Conservation (phyloP, 2,888 invertebrate species). For the Drosophila kokeensis region DNA sequence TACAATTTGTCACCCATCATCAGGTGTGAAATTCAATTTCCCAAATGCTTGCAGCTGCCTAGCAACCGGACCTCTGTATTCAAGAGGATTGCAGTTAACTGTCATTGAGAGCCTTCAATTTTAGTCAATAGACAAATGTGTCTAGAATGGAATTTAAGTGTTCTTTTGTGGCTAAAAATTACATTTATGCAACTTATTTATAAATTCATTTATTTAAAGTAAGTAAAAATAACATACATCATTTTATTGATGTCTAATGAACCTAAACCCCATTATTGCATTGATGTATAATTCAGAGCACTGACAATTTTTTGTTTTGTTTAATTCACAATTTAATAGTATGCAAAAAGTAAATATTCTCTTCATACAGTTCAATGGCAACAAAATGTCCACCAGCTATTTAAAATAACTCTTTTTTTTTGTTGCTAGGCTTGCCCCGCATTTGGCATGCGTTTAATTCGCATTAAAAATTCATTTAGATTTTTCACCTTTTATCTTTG, state of each 20-base stretch:
- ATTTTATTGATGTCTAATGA: slow-evolving; percentile 1
- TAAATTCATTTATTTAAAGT: neutral
- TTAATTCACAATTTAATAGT: neutral
- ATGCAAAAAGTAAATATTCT: neutral
- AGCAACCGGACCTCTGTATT: neutral
- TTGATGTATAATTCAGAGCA: neutral
- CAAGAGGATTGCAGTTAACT: slow-evolving; percentile 7
- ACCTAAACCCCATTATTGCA: neutral
- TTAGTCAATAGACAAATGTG: neutral
- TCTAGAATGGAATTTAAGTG: neutral
- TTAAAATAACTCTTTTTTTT: slow-evolving; percentile 20
- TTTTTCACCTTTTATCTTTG: slow-evolving; percentile 76
- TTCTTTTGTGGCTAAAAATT: neutral
- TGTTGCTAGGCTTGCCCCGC: slow-evolving; percentile 3
- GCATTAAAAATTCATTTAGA: slow-evolving; percentile 75
- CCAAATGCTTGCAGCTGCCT: slow-evolving; percentile 84
- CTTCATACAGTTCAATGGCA: neutral
- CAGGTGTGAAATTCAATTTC: slow-evolving; percentile 85
- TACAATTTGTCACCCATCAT: slow-evolving; percentile 32
- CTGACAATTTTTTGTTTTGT: neutral
- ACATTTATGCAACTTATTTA: neutral
- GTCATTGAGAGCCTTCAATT: neutral
- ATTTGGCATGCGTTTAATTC: slow-evolving; percentile 49
- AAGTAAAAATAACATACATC: neutral
- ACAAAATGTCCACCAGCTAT: neutral